Conservation (phyloP, 2,113 vertebrate genomes). For the Parotia lawesii region DNA sequence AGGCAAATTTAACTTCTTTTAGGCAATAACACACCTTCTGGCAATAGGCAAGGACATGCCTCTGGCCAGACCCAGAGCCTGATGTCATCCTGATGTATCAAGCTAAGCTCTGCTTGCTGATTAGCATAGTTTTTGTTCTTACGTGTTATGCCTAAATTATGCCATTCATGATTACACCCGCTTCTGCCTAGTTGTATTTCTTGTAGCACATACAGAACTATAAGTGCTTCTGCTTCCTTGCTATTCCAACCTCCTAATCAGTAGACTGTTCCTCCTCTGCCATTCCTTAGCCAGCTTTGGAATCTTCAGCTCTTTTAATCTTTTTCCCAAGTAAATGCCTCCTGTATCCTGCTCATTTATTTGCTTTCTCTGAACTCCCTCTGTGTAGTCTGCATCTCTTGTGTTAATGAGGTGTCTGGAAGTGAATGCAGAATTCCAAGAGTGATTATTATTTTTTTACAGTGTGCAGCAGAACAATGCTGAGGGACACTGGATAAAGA, state of each 20-base stretch:
- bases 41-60: neutral
- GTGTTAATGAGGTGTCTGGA: conserved; percentile 20
- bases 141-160: neutral
- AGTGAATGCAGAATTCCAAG: conserved; percentile 15
- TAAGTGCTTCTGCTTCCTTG: neutral
- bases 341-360: neutral
- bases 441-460: neutral
- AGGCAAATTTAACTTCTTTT: neutral
- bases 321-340: neutral
- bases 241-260: neutral
- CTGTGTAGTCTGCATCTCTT: neutral
- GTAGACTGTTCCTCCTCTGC: neutral
- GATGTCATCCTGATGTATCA: neutral
- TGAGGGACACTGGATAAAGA: neutral
- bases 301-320: neutral
- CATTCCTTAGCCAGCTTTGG: neutral
- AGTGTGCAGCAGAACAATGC: neutral
- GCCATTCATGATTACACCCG: neutral
- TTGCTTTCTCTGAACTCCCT: neutral
- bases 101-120: neutral
- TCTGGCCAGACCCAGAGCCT: neutral
- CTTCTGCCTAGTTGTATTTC: neutral
- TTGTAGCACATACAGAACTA: neutral
- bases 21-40: neutral
- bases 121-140: neutral